These are phyloP conservation scores for Teinopalpus imperialis DNA, from an alignment of 2,888 invertebrate genomes.

Conservation along the genomic window DNA sequence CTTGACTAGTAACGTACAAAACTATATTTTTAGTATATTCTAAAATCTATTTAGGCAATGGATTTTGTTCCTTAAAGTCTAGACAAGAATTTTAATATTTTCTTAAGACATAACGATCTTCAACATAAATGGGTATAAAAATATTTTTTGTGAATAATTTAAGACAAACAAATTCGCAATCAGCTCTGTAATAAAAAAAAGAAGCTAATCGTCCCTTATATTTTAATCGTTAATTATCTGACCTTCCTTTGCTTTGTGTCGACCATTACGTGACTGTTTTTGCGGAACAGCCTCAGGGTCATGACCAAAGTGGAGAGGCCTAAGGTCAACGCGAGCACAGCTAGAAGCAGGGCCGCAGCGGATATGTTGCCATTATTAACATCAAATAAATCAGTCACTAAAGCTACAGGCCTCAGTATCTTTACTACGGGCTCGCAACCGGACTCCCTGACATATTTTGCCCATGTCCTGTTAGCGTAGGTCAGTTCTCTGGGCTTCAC, in stretches of 20 bases:
- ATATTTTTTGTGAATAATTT: slow-evolving; percentile 9
- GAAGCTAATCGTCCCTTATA: neutral
- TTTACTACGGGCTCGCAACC: slow-evolving; percentile 82
- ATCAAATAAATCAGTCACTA: slow-evolving; percentile 49
- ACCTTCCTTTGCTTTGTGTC: slow-evolving; percentile 60
- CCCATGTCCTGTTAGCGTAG: slow-evolving; percentile 85
- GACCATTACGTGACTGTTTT: slow-evolving; percentile 36
- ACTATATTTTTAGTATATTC: slow-evolving; percentile 24
- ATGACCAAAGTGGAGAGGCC: slow-evolving; percentile 58
- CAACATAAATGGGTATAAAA: slow-evolving; percentile 15
- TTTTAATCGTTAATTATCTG: slow-evolving; percentile 48
- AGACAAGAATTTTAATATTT: neutral
- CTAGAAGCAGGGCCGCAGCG: slow-evolving; percentile 56
- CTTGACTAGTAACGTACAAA: slow-evolving; percentile 32
- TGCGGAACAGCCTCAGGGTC: slow-evolving; percentile 58
- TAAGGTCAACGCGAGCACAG: slow-evolving; percentile 54
- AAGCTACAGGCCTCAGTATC: slow-evolving; percentile 68
- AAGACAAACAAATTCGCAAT: slow-evolving; percentile 32
- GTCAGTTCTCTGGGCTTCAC: slow-evolving; percentile 82
- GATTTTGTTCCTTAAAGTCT: slow-evolving; percentile 4
- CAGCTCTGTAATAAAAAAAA: slow-evolving; percentile 24
- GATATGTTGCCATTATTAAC: slow-evolving; percentile 39
- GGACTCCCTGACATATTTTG: slow-evolving; percentile 86
- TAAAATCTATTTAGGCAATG: slow-evolving; percentile 12
- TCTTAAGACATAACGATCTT: slow-evolving; percentile 3